Base-by-base conservation (phyloP, 2,888 invertebrate species). In the Endotricha flammealis region DNA sequence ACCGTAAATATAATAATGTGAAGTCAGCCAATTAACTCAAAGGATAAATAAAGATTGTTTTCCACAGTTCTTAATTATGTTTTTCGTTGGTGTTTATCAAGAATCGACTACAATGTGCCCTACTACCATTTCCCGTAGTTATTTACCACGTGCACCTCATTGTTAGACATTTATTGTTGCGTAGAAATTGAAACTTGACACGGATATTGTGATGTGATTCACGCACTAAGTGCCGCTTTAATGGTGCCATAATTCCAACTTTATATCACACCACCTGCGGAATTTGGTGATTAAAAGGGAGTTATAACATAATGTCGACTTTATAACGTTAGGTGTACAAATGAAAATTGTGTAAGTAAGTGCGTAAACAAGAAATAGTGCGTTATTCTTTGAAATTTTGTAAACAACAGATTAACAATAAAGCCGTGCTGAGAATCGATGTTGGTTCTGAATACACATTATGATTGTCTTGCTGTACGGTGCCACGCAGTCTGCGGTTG, bases 161-260 rank as follows among this genome's bases (percentile, higher is more conserved):
- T 28, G 20, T 30, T 30, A 30, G 11, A 30, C 9, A 20, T 9
- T 30, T 28, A 29, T 36, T 25, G 32, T 39, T 31, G 38, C 14
- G 36, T 45, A 39, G 41, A 38, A 40, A 38, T 31, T 32, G 44
- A 12, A 31, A 45, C 29, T 34, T 12, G 44, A 44, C 13, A 37
- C 37, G 20, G 12, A 13, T 11, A 6, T 25, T 14, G 25, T 30
- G 44, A 32, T 39, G 29, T 39, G 39, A 42, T 34, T 46, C 41
- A 44, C 42, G 38, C 29, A 29, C 16, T 17, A 25, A 29, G 34
- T 24, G 3, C 11, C 17, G 17, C 11, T 30, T 17, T 30, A 17
- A 30, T 30, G 12, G 11, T 7, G 20, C 6, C 4, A 2, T 20
- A 6, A 20, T 20, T 20, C n/a, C n/a, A n/a, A n/a, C n/a, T n/a